Evolutionary conservation across 2,113 vertebrate species (phyloP), one percentile per base, ranked within the genome.

Genomic region (Pygoscelis adeliae): DNA sequence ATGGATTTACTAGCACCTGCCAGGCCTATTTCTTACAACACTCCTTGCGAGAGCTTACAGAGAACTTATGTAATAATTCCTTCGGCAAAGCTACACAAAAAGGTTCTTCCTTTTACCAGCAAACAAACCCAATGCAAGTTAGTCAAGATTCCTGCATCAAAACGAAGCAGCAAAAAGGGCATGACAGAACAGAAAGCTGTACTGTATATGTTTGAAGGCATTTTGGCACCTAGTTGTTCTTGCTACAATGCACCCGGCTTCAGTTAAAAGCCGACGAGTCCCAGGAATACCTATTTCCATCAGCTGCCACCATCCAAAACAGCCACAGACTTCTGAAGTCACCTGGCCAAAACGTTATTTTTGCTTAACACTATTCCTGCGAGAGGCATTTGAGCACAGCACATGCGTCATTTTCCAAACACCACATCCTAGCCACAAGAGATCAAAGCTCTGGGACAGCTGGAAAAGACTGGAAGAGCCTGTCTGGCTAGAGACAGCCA

Each of bases 401-500:
- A 59, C 38, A n/a, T 0, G 1, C 12, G 3, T 52, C 62, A 34
- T 47, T 61, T 19, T 81, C 94, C 86, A 52, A 88, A 47, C 83
- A 71, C 15, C 92, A 88, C 88, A 61, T 69, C 79, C 88, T 15
- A 85, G 62, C 53, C 88, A 83, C 74, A 27, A 15, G 12, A 89
- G 79, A 95, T 70, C 86, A 95, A 94, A 94, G 91, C 72, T 89
- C 26, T 73, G 58, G 62, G 59, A 89, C 46, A 83, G 76, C 79
- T 89, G 76, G 63, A 77, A 89, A 59, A 46, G 56, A 46, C 80
- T 74, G 73, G 82, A 86, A 89, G 80, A 65, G 86, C n/a, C 71
- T 83, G 53, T 11, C 42, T 86, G 80, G 34, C 62, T 62, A 49
- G 36, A 83, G 74, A 76, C 15, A 90, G 85, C 36, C 71, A 72